phyloP scores from a whole-genome alignment of 35 echinoderm and acorn worm species.

The Apostichopus californicus region DNA sequence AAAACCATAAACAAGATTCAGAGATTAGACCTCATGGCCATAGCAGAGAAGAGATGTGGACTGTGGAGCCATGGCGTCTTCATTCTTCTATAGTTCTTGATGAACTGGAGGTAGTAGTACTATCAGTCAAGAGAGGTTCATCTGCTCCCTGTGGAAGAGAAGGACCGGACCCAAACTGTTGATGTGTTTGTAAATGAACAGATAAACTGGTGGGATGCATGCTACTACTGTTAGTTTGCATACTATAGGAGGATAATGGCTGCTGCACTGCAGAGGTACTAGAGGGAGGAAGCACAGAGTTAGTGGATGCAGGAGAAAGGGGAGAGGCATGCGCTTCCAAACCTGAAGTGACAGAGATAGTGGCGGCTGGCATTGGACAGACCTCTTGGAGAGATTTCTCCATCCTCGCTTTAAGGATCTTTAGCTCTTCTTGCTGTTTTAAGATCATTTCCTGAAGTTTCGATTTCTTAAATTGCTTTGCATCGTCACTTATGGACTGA shows the following conservation, averaged over 20 bases:
- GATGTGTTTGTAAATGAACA: not conserved
- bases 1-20: not conserved
- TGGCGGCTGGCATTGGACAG: slow-evolving; percentile 10
- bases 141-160: slow-evolving; percentile 28
- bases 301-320: not conserved
- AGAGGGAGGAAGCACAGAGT: slow-evolving; percentile 26
- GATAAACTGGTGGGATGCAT: slow-evolving; percentile 19
- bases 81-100: slow-evolving; percentile 46
- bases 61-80: not conserved
- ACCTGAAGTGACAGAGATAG: slow-evolving; percentile 15
- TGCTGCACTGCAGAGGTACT: slow-evolving; percentile 44
- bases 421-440: slow-evolving; percentile 73
- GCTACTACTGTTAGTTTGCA: slow-evolving; percentile 30
- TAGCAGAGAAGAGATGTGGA: not conserved
- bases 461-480: slow-evolving; percentile 57
- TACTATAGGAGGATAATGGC: slow-evolving; percentile 30
- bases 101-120: slow-evolving; percentile 35
- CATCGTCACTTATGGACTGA: slow-evolving; percentile 61
- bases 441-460: slow-evolving; percentile 76
- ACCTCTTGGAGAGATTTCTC: slow-evolving; percentile 57
- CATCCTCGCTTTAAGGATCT: slow-evolving; percentile 65
- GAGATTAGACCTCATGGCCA: not conserved
- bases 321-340: slow-evolving; percentile 28
- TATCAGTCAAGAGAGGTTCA: slow-evolving; percentile 4
- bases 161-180: slow-evolving; percentile 39